Conservation (phyloP, 2,797 vertebrate genomes). For the Tenualosa ilisha region DNA sequence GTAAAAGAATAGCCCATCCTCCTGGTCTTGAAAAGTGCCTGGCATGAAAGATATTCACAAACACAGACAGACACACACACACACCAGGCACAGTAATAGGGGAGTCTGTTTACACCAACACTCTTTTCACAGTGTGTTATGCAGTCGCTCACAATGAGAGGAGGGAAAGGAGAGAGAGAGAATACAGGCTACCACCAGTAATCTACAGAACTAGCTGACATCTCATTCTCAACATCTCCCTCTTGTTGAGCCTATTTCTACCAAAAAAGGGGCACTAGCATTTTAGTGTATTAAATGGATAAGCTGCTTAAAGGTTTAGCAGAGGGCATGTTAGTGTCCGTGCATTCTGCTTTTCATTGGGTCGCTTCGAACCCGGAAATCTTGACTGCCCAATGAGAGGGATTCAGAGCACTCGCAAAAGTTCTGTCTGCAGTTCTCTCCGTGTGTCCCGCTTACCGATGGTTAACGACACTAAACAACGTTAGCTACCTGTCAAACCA, state of each 20-base stretch:
- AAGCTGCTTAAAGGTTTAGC: slow-evolving; percentile 60
- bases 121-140: neutral
- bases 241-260: neutral
- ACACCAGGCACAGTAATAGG: too few relatives aligned
- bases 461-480: neutral
- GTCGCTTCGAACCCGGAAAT: neutral
- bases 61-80: too few relatives aligned
- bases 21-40: too few relatives aligned
- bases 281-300: slow-evolving; percentile 39
- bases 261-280: neutral
- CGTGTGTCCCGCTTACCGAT: neutral
- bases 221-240: neutral
- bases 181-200: neutral
- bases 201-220: neutral
- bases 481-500: slow-evolving; percentile 18
- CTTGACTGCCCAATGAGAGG: neutral
- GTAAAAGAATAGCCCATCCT: too few relatives aligned
- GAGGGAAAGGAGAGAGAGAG: neutral
- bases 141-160: too few relatives aligned
- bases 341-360: neutral
- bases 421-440: neutral
- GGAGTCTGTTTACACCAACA: too few relatives aligned
- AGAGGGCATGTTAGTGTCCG: slow-evolving; percentile 3
- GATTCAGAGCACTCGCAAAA: slow-evolving; percentile 12
- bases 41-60: too few relatives aligned